Base-by-base conservation (phyloP, 1,140 invertebrate species). In the Bradynema listronoti region DNA sequence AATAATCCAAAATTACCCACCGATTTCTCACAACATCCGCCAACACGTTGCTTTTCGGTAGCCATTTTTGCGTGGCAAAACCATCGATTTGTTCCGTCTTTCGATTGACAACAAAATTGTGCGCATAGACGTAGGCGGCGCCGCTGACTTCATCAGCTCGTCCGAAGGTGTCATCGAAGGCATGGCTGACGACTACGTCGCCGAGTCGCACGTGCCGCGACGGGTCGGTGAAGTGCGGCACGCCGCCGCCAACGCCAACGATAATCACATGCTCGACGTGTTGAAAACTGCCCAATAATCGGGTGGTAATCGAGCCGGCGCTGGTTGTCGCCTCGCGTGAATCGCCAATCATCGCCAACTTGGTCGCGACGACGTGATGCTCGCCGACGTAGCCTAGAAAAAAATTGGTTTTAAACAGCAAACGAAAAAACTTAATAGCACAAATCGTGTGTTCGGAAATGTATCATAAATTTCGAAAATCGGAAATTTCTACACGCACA, bases 201-300 rank as follows among this genome's bases (percentile, higher is more conserved):
- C 93, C 93, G 0, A 97, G 83, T 46, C 91, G 83, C 14, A 94
- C 89, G 77, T 98, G 92, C 73, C 87, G 11, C 36, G 63, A 43
- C 16, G 61, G 58, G 66, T 85, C 85, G 78, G 90, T 96, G 79
- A 90, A 97, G 82, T 98, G 91, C 1, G 93, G 91, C 32, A 98
- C 91, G 16, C 91, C 92, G 19, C 94, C 94, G 6, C 88, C 91
- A 25, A 92, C 88, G 36, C 94, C 94, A 29, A 97, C 90, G 45
- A 99, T 80, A 76, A 99, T 90, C 6, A 99, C 93, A 79, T 89
- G 92, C 75, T 98, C 91, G 42, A 99, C 90, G 80, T 86, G 84
- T 79, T 88, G 86, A 36, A 68, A 67, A 29, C 54, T 69, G 11
- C 67, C 93, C 62, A 97, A 82, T 27, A 98, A 81, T 77, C 94